Base-by-base conservation (phyloP, 2,888 invertebrate species). In the Ecliptopera silaceata region DNA sequence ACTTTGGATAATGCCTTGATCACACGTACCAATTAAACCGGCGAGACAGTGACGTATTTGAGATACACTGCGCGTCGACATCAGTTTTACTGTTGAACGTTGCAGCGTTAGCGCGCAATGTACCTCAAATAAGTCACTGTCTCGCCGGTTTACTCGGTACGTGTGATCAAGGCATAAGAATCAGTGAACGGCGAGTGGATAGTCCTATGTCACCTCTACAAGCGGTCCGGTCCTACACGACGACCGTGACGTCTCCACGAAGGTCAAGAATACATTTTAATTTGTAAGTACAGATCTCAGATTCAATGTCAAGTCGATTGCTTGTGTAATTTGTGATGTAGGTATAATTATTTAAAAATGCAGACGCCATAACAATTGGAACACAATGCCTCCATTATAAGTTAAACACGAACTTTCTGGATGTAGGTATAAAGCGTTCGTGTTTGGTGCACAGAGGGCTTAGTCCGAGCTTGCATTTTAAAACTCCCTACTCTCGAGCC, bases 241-340 rank as follows among this genome's bases (percentile, higher is more conserved):
- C 46, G 51, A 22, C 52, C 52, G 48, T 36, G 48, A 44, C 52
- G 48, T 44, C 11, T 1, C 17, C 2, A 29, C 29, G 44, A 53
- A 57, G 57, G 48, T 57, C 52, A 48, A 48, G 20, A 52, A 39
- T 48, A 48, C 32, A 47, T 52, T 47, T 36, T 15, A 20, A 51
- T 34, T 39, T n/a, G 26, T 8, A 43, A 26, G 29, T 47, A 46
- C 36, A 10, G 29, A 42, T 47, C 15, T 57, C 52, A 2, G 39
- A 48, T 48, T 48, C 52, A 57, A 57, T 57, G 38, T 48, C 52
- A 57, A 32, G 13, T 42, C 45, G 29, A 49, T 58, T n/a, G n/a
- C n/a, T n/a, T n/a, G n/a, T n/a, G n/a, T n/a, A n/a, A n/a, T n/a
- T 42, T 41, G 48, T 41, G 34, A 32, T 13, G 26, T 32, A 31